Base-by-base conservation (phyloP, 2,888 invertebrate genomes). In the Ichneumon xanthorius region DNA sequence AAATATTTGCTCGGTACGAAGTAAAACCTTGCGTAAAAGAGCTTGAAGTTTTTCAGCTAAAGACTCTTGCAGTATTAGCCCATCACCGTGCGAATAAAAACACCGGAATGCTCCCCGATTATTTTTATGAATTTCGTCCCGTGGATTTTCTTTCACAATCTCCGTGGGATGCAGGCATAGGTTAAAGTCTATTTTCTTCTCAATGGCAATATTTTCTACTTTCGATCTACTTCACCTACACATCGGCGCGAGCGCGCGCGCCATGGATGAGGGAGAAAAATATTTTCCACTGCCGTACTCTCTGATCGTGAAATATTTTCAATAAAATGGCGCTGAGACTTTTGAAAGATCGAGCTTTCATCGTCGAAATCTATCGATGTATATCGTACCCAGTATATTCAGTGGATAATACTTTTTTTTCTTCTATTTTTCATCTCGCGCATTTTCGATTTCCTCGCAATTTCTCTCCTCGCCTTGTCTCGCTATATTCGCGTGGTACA, bases 291-390 rank as follows among this genome's bases (percentile, higher is more conserved):
- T 30, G 40, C 16, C 61, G 63, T n/a, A 19, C 75, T 65, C 75
- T 65, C 2, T 9, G 45, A 48, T 63, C 37, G 50, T 30, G 76
- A 65, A 53, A 77, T 77, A 67, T 77, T 67, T 67, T 55, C 33
- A 16, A 55, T 53, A 5, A 40, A 67, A 22, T 40, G 22, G 11
- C 40, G 7, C 58, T 40, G 16, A 67, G 67, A 40, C 67, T 67
- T 58, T 67, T 40, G 67, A 19, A 19, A 67, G 67, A 67, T 67
- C 40, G 67, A 4, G 40, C 19, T 67, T 67, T 67, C 67, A 67
- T 67, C 76, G 50, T 53, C 76, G 76, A 53, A 67, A 81, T 80
- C 58, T 61, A 70, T 81, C 75, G 58, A 55, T 67, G 37, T 77
- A 67, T 55, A 75, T 22, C 37, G 63, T 48, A 61, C 73, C 37